Evolutionary conservation across 2,113 vertebrate genomes (phyloP).

Genomic region (Alligator mississippiensis): DNA sequence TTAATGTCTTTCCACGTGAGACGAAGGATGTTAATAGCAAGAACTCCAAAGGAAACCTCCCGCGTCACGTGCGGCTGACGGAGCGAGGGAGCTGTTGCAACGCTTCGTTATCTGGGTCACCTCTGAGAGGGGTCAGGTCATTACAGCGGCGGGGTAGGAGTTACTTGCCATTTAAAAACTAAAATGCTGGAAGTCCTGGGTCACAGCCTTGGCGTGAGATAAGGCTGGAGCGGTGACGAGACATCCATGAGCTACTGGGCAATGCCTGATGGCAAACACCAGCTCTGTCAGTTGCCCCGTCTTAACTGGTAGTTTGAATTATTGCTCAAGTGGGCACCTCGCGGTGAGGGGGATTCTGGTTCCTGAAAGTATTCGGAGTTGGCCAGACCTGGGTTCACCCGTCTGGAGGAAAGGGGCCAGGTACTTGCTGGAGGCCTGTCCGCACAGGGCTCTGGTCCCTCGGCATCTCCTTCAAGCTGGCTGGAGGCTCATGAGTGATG

Average conservation of each 20-base stretch:
- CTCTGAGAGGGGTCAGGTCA: not conserved
- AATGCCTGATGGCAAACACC: not conserved
- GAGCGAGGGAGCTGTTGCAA: fast-evolving
- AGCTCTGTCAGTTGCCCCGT: not conserved
- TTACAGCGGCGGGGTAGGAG: not conserved
- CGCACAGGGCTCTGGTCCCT: no score
- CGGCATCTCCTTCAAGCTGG: no score
- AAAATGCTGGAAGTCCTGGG: not conserved
- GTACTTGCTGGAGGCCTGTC: no score
- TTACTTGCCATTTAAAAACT: not conserved
- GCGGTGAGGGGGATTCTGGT: no score
- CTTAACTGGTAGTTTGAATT: no score
- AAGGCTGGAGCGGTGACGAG: not conserved
- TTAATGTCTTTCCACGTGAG: not conserved
- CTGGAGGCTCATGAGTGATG: no score
- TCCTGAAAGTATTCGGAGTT: no score
- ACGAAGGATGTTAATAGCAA: not conserved
- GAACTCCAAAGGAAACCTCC: not conserved
- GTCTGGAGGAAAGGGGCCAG: no score
- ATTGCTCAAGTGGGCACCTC: no score
- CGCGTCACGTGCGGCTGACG: not conserved
- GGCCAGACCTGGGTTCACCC: no score
- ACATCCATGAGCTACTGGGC: not conserved
- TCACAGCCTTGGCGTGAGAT: not conserved
- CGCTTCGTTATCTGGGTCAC: not conserved